Base-by-base conservation (phyloP, 2,888 invertebrate genomes). In the Protonemura montana region DNA sequence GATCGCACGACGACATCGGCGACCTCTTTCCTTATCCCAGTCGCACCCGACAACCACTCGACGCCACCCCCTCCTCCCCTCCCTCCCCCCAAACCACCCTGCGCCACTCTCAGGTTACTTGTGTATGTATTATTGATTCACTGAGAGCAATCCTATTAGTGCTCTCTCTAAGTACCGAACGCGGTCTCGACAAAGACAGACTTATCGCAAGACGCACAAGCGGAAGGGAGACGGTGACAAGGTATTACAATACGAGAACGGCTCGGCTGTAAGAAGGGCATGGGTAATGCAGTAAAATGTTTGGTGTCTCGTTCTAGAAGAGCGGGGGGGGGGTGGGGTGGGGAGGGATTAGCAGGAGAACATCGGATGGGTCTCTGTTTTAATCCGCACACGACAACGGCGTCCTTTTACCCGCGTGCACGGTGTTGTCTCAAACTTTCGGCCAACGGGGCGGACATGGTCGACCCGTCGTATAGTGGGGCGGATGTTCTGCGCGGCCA, bases 121-220 rank as follows among this genome's bases (percentile, higher is more conserved):
- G 59, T 59, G 59, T 59, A 59, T 59, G 59, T 59, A 59, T 59
- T 59, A 59, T 59, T 59, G 59, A 59, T 59, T 59, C 59, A 13
- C 59, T 21, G 59, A 10, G 1, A 59, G 59, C 59, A 59, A 59
- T 59, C 59, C 59, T 59, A 59, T 59, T 59, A 59, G 59, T 21
- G 35, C 59, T 10, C 59, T 21, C 59, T 59, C 3, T 7, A 10
- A 35, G 35, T 21, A 21, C 59, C 59, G 59, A 59, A 13, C 21
- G 59, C 21, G 59, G 5, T 10, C 5, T 10, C 35, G 59, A 59
- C 6, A 59, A 21, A 10, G 59, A 59, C 59, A 21, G 16, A 59
- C 16, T 21, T 3, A 35, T 3, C 35, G 35, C 35, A 21, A 10
- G 59, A 59, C 59, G 59, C 6, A 13, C 16, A 2, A 13, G 59